These are phyloP conservation scores for Epizoanthus rinbou DNA, from an alignment of 92 coral and sea anemone genomes.

Conservation along the genomic window DNA sequence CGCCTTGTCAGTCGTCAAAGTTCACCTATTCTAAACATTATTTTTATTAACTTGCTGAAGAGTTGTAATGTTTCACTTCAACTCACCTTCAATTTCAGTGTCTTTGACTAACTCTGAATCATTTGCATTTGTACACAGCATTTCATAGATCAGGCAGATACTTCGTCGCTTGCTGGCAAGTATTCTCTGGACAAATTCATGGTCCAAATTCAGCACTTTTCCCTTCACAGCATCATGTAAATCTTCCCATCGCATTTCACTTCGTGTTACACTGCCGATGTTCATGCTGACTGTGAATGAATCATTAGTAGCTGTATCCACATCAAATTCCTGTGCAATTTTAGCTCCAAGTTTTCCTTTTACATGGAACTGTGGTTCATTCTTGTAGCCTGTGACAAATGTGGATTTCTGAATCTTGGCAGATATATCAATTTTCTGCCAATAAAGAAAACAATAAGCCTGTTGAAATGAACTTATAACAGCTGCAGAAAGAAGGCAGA, in stretches of 20 bases:
- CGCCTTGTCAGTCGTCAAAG: too few species aligned
- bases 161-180: slow-evolving; percentile 62
- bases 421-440: slow-evolving; percentile 67
- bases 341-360: slow-evolving; percentile 88
- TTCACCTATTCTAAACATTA: too few species aligned
- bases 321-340: slow-evolving; percentile 87
- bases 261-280: slow-evolving; percentile 76
- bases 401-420: slow-evolving; percentile 54
- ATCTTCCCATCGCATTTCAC: slow-evolving; percentile 76
- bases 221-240: slow-evolving; percentile 61
- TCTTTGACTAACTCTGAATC: slow-evolving; percentile 69
- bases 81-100: slow-evolving; percentile 63
- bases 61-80: background rate
- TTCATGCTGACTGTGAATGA: slow-evolving; percentile 83
- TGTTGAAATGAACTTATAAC: too few species aligned
- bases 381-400: slow-evolving; percentile 76
- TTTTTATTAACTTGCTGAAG: too few species aligned
- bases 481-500: background rate
- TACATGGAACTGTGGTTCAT: slow-evolving; percentile 81
- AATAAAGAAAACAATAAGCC: slow-evolving; percentile 15
- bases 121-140: slow-evolving; percentile 57
- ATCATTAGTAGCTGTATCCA: slow-evolving; percentile 76
- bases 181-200: slow-evolving; percentile 76
- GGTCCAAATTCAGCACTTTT: slow-evolving; percentile 66
- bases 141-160: slow-evolving; percentile 71